phyloP scores from a whole-genome alignment of 2,888 invertebrate species.

The Merodon equestris region DNA sequence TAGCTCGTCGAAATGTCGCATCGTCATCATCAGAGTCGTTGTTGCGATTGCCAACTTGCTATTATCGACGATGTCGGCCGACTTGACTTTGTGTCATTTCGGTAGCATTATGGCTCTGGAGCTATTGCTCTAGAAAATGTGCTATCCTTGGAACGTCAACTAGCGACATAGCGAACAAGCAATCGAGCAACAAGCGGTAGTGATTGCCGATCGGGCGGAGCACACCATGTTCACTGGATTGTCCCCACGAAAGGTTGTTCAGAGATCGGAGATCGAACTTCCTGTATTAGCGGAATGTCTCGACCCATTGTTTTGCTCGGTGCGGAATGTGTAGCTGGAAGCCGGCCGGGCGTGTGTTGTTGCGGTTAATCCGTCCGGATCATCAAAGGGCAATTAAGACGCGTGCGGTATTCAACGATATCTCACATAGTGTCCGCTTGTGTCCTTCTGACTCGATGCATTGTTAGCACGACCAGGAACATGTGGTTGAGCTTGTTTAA shows the following conservation, averaged over 20 bases:
- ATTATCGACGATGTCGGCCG: slow-evolving; percentile 15
- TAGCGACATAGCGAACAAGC: slow-evolving; percentile 28
- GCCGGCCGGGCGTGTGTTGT: slow-evolving; percentile 10
- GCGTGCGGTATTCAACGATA: slow-evolving; percentile 55
- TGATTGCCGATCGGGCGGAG: slow-evolving; percentile 49
- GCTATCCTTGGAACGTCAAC: slow-evolving; percentile 6
- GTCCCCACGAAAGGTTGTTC: slow-evolving; percentile 54
- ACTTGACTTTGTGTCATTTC: slow-evolving; percentile 39
- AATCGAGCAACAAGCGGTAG: background rate
- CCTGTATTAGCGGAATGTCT: slow-evolving; percentile 45
- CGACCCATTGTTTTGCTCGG: slow-evolving; percentile 32
- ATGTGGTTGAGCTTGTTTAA: slow-evolving; percentile 39
- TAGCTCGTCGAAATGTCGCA: slow-evolving; percentile 60
- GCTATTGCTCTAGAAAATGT: slow-evolving; percentile 52
- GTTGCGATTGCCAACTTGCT: slow-evolving; percentile 26
- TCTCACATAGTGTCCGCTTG: no score
- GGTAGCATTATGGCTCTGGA: slow-evolving; percentile 54
- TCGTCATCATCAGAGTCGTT: slow-evolving; percentile 30
- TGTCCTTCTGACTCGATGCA: slow-evolving; percentile 1
- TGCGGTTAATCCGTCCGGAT: slow-evolving; percentile 32
- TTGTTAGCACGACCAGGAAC: slow-evolving; percentile 25
- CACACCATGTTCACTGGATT: slow-evolving; percentile 20
- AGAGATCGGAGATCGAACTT: slow-evolving; percentile 57
- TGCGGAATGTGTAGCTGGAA: slow-evolving; percentile 8
- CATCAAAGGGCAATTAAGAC: slow-evolving; percentile 63